These are phyloP conservation scores for Aromia moschata DNA, from an alignment of 2,888 invertebrate genomes.

Conservation along the genomic window DNA sequence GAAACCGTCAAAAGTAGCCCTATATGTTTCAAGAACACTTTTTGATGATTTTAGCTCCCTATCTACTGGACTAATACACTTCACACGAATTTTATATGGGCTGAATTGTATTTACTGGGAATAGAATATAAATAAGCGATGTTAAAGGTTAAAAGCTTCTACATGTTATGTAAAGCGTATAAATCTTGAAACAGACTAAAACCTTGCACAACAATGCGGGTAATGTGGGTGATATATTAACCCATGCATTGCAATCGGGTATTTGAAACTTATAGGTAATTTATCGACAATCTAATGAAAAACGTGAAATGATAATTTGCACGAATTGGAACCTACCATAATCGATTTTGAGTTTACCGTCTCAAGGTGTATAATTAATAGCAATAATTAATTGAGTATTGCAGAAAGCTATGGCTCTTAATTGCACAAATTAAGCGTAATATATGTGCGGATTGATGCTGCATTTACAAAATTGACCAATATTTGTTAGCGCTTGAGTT, in stretches of 20 bases:
- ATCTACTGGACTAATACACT: no score
- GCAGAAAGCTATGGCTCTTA: slow-evolving; percentile 7
- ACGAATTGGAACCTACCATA: slow-evolving; percentile 6
- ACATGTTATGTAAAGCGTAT: background rate
- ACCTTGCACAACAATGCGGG: background rate
- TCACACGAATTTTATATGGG: background rate
- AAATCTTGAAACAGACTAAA: background rate
- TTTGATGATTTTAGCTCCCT: no score
- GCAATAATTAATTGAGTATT: background rate
- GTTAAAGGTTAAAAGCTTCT: no score
- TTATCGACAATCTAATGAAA: background rate
- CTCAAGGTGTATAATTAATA: slow-evolving; percentile 17
- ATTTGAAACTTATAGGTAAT: slow-evolving; percentile 4
- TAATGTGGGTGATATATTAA: slow-evolving; percentile 9
- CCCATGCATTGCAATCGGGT: slow-evolving; percentile 3
- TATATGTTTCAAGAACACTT: no score
- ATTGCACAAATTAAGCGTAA: slow-evolving; percentile 11
- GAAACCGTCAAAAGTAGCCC: no score
- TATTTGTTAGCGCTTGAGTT: background rate
- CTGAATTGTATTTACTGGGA: background rate
- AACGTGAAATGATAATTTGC: slow-evolving; percentile 13
- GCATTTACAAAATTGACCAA: background rate
- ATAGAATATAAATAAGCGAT: background rate
- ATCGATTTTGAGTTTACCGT: slow-evolving; percentile 11
- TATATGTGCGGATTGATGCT: background rate